phyloP scores from a whole-genome alignment of 2,113 vertebrate genomes.

The Oreochromis tanganicae region DNA sequence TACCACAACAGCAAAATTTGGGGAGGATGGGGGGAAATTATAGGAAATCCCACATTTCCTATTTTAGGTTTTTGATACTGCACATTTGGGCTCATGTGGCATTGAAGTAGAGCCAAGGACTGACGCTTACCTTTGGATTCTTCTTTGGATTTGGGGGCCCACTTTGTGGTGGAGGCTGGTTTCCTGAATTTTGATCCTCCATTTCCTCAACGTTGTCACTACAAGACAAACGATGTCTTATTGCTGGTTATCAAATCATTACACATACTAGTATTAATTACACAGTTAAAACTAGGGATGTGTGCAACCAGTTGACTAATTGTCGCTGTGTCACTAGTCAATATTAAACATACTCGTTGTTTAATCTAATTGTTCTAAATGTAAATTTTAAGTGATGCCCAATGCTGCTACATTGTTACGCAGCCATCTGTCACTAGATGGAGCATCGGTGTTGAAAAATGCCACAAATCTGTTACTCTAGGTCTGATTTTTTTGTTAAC shows the following conservation, averaged over 20 bases:
- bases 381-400: fast-evolving
- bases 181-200: not conserved
- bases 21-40: not conserved
- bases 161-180: not conserved
- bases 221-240: not conserved
- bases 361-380: not conserved
- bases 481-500: not conserved
- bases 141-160: conserved; percentile 19
- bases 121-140: conserved; percentile 38
- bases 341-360: not conserved
- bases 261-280: not conserved
- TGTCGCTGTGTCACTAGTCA: not conserved
- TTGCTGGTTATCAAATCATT: not conserved
- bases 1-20: not conserved
- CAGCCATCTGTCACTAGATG: not conserved
- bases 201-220: not conserved
- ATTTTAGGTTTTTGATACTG: not conserved
- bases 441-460: not conserved
- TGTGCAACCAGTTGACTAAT: not conserved
- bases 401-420: not conserved
- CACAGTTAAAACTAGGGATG: not conserved
- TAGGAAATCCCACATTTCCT: not conserved
- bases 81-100: not conserved
- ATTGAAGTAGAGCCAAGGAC: too few relatives aligned
- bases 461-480: not conserved